phyloP scores from a whole-genome alignment of 2,888 invertebrate species.

The Callinectes sapidus region DNA sequence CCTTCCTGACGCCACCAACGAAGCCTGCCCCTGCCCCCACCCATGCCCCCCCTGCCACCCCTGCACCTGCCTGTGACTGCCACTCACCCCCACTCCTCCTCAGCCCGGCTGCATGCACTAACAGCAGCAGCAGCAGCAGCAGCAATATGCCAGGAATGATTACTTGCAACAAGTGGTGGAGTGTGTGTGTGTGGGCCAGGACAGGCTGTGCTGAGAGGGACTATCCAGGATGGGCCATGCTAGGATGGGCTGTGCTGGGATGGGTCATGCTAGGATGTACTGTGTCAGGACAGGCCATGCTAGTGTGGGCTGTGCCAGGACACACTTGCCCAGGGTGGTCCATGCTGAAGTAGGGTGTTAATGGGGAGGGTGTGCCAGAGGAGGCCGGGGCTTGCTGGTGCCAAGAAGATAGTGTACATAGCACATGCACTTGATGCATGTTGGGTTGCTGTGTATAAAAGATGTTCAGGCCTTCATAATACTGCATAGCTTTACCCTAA shows the following conservation, averaged over 20 bases:
- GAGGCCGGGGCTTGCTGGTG: conserved; percentile 47
- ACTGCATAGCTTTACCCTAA: conserved; percentile 71
- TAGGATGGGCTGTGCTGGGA: not conserved
- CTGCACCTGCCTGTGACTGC: conserved; percentile 64
- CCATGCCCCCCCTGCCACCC: conserved; percentile 61
- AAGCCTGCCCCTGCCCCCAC: conserved; percentile 53
- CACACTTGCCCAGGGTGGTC: not conserved
- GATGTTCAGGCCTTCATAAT: conserved; percentile 71
- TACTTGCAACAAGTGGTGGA: not conserved
- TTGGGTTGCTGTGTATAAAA: conserved; percentile 68
- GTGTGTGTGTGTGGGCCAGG: not conserved
- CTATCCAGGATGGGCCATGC: not conserved
- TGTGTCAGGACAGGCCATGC: not conserved
- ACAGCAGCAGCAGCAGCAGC: not conserved
- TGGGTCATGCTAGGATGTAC: not conserved
- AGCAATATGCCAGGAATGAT: not conserved
- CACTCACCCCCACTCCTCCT: conserved; percentile 32
- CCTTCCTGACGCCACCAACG: conserved; percentile 51
- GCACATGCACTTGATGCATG: conserved; percentile 58
- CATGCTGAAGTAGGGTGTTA: not conserved
- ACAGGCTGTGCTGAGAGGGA: not conserved
- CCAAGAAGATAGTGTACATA: conserved; percentile 66
- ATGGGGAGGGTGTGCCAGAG: not conserved
- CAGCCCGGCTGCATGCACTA: not conserved
- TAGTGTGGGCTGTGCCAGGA: not conserved